phyloP scores from a whole-genome alignment of 35 echinoderm and acorn worm species.

The Antedon bifida region DNA sequence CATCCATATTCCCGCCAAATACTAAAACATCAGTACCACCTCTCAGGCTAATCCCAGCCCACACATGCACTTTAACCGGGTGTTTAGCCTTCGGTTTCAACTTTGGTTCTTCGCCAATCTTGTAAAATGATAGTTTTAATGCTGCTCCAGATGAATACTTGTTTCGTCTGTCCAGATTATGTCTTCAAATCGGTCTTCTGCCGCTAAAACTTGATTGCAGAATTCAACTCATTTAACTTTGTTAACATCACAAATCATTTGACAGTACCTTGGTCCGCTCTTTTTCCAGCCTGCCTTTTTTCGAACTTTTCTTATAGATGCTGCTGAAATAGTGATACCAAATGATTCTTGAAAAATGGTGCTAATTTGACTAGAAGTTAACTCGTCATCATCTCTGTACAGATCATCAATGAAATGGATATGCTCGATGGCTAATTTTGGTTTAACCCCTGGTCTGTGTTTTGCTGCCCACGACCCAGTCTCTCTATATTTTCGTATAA shows the following conservation, averaged over 20 bases:
- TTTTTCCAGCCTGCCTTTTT: conserved; percentile 22
- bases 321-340: background rate
- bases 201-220: background rate
- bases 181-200: conserved; percentile 14
- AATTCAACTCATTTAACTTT: background rate
- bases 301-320: background rate
- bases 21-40: conserved; percentile 36
- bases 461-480: background rate
- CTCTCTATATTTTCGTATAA: background rate
- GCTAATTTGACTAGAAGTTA: background rate
- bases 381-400: background rate
- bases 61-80: conserved; percentile 41
- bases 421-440: background rate
- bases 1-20: conserved; percentile 52
- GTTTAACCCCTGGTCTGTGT: background rate
- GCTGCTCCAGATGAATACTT: conserved; percentile 18
- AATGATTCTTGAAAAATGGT: background rate
- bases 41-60: conserved; percentile 26
- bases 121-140: background rate
- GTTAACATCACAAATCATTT: conserved; percentile 18
- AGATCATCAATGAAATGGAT: background rate
- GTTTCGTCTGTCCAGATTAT: conserved; percentile 43
- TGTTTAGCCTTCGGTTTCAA: conserved; percentile 33
- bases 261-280: conserved; percentile 21
- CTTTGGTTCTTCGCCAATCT: background rate